Conservation (phyloP, 2,888 invertebrate genomes). For the Sthenelais limicola region DNA sequence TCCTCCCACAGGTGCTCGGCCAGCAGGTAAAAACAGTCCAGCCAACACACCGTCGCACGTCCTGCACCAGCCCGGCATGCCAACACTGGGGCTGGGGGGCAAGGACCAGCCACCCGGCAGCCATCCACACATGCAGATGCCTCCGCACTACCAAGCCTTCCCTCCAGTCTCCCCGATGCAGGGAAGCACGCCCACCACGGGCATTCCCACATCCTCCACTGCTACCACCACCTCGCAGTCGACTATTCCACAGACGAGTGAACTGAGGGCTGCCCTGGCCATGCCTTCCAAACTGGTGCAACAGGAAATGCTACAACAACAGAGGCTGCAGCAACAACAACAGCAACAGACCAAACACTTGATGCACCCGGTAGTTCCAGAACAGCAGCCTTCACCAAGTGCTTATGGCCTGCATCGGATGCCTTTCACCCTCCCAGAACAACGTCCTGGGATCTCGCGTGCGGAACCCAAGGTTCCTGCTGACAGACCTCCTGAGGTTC, state of each 20-base stretch:
- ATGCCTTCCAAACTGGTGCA: slow-evolving; percentile 53
- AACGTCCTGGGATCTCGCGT: slow-evolving; percentile 74
- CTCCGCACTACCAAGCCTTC: slow-evolving; percentile 24
- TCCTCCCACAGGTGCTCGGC: slow-evolving; percentile 23
- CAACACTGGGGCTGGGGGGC: neutral
- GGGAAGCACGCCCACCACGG: slow-evolving; percentile 14
- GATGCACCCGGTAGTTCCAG: slow-evolving; percentile 50
- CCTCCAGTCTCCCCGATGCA: slow-evolving; percentile 39
- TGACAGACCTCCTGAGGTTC: slow-evolving; percentile 79
- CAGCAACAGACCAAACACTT: slow-evolving; percentile 48
- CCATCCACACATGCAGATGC: slow-evolving; percentile 31
- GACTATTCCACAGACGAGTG: slow-evolving; percentile 44
- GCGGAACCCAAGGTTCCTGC: slow-evolving; percentile 70
- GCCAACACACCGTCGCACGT: neutral
- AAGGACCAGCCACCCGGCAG: slow-evolving; percentile 19
- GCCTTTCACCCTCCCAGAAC: slow-evolving; percentile 52
- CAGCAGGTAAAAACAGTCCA: slow-evolving; percentile 13
- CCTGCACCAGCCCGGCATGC: neutral
- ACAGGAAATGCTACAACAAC: slow-evolving; percentile 52
- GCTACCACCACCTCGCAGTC: too few relatives aligned
- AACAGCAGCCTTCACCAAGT: slow-evolving; percentile 46
- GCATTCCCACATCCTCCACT: too few relatives aligned
- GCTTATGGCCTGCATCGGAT: slow-evolving; percentile 63
- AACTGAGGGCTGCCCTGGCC: slow-evolving; percentile 54
- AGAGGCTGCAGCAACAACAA: slow-evolving; percentile 57